Percentiles rank a stretch among this genome's conserved stretches.
Conservation (phyloP, 2,113 vertebrate genomes). For the Halcyon malimbica region DNA sequence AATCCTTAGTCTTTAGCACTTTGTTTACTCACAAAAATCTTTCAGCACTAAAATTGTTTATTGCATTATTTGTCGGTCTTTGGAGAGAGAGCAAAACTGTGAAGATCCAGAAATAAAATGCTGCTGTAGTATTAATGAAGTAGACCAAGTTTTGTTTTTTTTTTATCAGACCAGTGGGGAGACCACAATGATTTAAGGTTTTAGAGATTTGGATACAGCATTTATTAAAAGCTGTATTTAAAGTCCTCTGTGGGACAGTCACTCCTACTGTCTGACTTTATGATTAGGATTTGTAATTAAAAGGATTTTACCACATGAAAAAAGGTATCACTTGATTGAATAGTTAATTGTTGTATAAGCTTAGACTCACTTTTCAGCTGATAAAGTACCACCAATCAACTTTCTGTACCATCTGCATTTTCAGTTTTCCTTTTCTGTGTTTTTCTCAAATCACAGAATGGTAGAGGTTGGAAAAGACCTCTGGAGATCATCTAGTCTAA, state of each 20-base stretch:
- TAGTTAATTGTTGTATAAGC: conserved; percentile 8
- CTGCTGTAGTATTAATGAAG: conserved; percentile 17
- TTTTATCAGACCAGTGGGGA: not conserved
- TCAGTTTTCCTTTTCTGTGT: not conserved
- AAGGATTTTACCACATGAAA: conserved; percentile 56
- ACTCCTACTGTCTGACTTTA: conserved; percentile 9
- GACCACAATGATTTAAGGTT: not conserved
- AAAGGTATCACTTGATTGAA: not conserved
- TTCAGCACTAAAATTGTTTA: not conserved
- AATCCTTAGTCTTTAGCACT: not conserved
- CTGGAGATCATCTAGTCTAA: too few species aligned
- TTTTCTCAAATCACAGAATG: not conserved
- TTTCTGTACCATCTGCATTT: not conserved
- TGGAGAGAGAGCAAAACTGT: not conserved
- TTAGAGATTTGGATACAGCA: not conserved
- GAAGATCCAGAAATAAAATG: not conserved
- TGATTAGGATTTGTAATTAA: conserved; percentile 45
- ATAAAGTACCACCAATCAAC: conserved; percentile 1
- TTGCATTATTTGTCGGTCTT: not conserved
- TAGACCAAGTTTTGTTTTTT: not conserved
- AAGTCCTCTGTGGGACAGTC: not conserved
- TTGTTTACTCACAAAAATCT: not conserved
- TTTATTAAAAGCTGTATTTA: conserved; percentile 41
- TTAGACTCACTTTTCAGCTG: not conserved
- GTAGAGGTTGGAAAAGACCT: too few species aligned